A percentile compares a stretch with the other conserved stretches of the same genome.
phyloP scores from a whole-genome alignment of 2,113 vertebrate genomes.

The Caranx melampygus region DNA sequence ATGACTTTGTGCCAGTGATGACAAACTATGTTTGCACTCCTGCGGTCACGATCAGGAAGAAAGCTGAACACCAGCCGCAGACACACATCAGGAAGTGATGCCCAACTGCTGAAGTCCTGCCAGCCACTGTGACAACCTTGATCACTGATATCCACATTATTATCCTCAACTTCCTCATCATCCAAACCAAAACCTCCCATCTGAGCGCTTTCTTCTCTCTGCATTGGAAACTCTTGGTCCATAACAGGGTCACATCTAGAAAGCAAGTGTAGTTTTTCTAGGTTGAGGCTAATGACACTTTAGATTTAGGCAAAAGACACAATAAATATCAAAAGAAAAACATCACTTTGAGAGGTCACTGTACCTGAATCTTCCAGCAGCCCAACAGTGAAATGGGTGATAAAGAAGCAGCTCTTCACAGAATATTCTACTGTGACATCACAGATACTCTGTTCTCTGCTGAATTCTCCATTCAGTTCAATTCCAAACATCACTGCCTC shows the following conservation, averaged over 20 bases:
- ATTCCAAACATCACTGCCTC: no score
- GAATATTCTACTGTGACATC: constrained; percentile 9
- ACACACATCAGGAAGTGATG: constrained; percentile 34
- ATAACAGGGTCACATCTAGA: background rate
- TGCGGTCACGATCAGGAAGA: constrained; percentile 30
- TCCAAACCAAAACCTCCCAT: background rate
- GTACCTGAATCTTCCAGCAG: background rate
- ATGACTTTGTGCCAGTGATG: constrained; percentile 41
- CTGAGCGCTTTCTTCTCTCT: background rate
- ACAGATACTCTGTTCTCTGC: background rate
- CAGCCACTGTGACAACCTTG: background rate
- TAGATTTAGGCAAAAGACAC: background rate
- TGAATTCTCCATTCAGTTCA: no score
- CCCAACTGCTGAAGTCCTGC: background rate
- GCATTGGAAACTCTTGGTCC: background rate
- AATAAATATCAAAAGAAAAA: background rate
- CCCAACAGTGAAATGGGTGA: background rate
- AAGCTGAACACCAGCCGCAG: constrained; percentile 35
- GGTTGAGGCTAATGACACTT: background rate
- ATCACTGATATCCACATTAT: background rate
- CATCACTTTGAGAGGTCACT: background rate
- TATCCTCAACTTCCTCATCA: background rate
- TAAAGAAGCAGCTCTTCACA: background rate
- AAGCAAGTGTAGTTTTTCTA: background rate
- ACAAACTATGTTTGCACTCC: constrained; percentile 35